Conservation (phyloP, 2,113 vertebrate genomes). For the Campylomormyrus numenius region DNA sequence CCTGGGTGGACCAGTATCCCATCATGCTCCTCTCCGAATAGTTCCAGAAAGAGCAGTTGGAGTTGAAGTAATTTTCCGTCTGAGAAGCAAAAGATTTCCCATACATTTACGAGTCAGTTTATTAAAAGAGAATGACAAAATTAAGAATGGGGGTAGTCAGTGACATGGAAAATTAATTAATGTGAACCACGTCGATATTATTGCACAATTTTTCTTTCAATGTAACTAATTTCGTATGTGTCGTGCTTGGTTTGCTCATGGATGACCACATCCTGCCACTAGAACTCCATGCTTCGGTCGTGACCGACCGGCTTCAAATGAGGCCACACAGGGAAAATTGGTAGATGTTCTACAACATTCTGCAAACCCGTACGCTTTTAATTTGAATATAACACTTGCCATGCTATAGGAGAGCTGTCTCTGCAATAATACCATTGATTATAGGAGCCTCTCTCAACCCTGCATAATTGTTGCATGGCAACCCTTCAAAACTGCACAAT, state of each 20-base stretch:
- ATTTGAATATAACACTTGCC: conserved; percentile 34
- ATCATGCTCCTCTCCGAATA: conserved; percentile 98
- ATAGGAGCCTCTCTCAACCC: conserved; percentile 55
- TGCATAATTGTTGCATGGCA: conserved; percentile 63
- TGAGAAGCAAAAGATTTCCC: conserved; percentile 52
- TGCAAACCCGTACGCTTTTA: neutral
- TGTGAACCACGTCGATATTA: conserved; percentile 4
- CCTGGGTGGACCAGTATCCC: conserved; percentile 98
- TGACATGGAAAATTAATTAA: conserved; percentile 15
- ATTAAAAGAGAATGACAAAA: conserved; percentile 26
- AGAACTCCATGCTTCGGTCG: conserved; percentile 24
- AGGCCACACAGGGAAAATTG: neutral
- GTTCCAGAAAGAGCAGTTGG: conserved; percentile 99
- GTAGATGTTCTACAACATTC: neutral
- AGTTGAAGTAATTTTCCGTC: conserved; percentile 97
- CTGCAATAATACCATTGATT: conserved; percentile 44
- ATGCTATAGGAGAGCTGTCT: conserved; percentile 32
- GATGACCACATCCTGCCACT: neutral
- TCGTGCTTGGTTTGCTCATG: neutral
- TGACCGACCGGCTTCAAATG: neutral
- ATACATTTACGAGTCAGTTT: neutral
- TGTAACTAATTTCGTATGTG: neutral
- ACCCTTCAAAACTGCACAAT: conserved; percentile 59
- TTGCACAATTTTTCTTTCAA: neutral
- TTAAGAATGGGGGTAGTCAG: conserved; percentile 15